phyloP scores from a whole-genome alignment of 2,888 invertebrate genomes.

The Adineta ricciae region DNA sequence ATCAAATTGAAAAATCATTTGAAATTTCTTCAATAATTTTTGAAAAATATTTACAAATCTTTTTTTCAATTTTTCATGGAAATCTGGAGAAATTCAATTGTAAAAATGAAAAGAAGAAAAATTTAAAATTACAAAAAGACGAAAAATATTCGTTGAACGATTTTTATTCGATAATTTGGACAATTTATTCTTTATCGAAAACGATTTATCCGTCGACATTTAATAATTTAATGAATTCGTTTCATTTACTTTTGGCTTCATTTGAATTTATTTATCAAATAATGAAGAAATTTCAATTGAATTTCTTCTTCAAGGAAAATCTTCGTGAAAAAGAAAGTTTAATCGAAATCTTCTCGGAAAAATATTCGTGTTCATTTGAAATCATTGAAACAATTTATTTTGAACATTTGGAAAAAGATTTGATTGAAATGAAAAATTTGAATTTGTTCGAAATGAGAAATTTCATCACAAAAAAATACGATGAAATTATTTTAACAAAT shows the following conservation, averaged over 20 bases:
- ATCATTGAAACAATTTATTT: neutral
- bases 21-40: neutral
- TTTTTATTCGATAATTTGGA: neutral
- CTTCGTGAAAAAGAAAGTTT: neutral
- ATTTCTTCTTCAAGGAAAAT: neutral
- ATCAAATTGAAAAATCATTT: neutral
- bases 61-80: neutral
- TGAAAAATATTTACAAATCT: neutral
- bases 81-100: neutral
- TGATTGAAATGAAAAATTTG: neutral
- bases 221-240: neutral
- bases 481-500: slow-evolving; percentile 10
- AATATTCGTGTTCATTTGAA: neutral
- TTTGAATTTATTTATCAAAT: neutral
- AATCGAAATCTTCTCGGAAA: neutral
- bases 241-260: neutral
- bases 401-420: neutral
- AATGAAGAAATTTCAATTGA: neutral
- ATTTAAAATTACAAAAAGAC: neutral
- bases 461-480: neutral
- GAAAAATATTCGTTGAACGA: neutral
- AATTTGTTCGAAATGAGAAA: neutral
- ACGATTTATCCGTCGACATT: neutral
- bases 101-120: neutral
- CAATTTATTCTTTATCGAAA: neutral